Evolutionary conservation across 2,888 invertebrate species (phyloP).

Genomic region (Cosmorhoe ocellata): DNA sequence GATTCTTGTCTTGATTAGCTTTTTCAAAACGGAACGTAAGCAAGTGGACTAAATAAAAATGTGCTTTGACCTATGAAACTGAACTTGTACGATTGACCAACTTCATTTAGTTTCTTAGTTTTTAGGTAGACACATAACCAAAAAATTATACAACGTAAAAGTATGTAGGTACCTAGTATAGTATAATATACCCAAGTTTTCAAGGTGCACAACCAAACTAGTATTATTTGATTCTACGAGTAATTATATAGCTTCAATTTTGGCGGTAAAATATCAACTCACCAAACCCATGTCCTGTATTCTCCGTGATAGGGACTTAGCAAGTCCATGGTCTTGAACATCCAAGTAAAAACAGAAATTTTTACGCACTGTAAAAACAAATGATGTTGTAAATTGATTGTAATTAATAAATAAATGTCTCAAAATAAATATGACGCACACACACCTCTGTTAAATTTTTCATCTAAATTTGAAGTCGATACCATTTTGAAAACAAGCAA

Average conservation of each 20-base stretch:
- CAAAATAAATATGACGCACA: constrained; percentile 41
- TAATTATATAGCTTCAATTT: no score
- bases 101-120: constrained; percentile 38
- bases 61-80: neutral
- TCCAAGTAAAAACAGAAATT: constrained; percentile 90
- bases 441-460: constrained; percentile 73
- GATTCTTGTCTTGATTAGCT: neutral
- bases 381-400: constrained; percentile 7
- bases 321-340: constrained; percentile 86
- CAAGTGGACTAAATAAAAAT: constrained; percentile 29
- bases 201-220: no score
- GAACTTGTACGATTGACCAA: constrained; percentile 18
- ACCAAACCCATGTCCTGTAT: constrained; percentile 89
- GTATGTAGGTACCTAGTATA: no score
- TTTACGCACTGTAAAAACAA: constrained; percentile 74
- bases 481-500: constrained; percentile 56
- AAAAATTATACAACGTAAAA: constrained; percentile 34
- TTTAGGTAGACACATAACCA: constrained; percentile 52
- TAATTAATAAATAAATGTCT: constrained; percentile 34
- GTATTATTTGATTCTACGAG: no score
- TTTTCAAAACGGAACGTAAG: constrained; percentile 49
- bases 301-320: constrained; percentile 85
- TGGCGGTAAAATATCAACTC: constrained; percentile 69
- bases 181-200: no score
- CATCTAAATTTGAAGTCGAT: constrained; percentile 72